Percentiles rank a stretch among this genome's conserved stretches.
Conservation (phyloP, 2,797 vertebrate genomes). For the Octomys mimax region DNA sequence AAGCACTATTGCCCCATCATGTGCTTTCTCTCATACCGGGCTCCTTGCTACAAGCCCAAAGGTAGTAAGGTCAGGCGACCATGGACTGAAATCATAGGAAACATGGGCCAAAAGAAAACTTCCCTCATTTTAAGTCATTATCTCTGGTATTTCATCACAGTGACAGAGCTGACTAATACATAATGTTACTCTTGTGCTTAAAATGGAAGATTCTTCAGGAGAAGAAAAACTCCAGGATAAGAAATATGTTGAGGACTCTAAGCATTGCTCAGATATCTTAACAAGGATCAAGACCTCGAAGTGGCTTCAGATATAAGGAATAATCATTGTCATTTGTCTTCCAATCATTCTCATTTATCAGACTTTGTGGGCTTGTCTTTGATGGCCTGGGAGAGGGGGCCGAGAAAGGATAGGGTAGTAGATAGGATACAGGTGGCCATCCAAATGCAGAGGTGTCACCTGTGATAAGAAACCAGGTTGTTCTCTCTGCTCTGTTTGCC, state of each 20-base stretch:
- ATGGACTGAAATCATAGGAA: neutral
- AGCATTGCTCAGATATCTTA: neutral
- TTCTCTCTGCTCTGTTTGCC: neutral
- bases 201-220: neutral
- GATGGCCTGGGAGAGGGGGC: neutral
- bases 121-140: neutral
- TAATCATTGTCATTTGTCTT: neutral
- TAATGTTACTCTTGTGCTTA: neutral
- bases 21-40: rapidly evolving
- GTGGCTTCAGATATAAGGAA: neutral
- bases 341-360: neutral
- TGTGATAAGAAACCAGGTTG: neutral
- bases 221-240: neutral
- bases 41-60: neutral
- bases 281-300: neutral
- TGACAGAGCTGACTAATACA: neutral
- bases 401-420: neutral
- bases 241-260: neutral
- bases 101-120: neutral
- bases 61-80: too few species aligned
- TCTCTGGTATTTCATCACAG: neutral
- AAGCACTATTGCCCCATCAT: neutral
- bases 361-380: neutral
- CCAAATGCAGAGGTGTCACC: neutral
- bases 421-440: neutral